Evolutionary conservation across 1,140 invertebrate genomes (phyloP).

Genomic region (Diabrotica undecimpunctata): DNA sequence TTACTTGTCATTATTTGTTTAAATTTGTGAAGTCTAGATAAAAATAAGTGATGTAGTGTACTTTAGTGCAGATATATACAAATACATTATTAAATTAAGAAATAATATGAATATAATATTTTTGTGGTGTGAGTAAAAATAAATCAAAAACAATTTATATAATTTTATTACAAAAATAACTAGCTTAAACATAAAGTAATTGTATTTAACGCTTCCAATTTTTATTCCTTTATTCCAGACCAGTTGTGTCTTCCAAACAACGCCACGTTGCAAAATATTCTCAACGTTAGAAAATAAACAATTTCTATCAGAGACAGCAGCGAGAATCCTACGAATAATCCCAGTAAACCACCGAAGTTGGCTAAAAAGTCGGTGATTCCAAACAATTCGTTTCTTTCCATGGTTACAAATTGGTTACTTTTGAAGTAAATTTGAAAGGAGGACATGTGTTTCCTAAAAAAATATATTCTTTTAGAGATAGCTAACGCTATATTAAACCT

Average conservation of each 20-base stretch:
- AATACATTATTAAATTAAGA: too few relatives aligned
- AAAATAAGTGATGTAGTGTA: too few relatives aligned
- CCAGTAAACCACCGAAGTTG: slow-evolving; percentile 61
- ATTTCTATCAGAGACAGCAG: slow-evolving; percentile 61
- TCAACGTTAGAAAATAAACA: slow-evolving; percentile 58
- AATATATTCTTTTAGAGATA: not conserved
- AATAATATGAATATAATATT: too few relatives aligned
- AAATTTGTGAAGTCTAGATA: too few relatives aligned
- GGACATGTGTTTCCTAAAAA: slow-evolving; percentile 44
- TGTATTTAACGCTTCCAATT: not conserved
- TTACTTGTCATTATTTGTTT: too few relatives aligned
- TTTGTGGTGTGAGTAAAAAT: too few relatives aligned
- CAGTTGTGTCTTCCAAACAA: slow-evolving; percentile 27
- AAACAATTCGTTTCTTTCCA: slow-evolving; percentile 57
- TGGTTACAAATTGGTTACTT: slow-evolving; percentile 60
- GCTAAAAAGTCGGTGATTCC: slow-evolving; percentile 61
- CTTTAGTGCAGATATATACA: too few relatives aligned
- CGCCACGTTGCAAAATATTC: slow-evolving; percentile 46
- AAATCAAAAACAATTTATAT: too few relatives aligned
- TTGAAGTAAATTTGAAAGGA: slow-evolving; percentile 56
- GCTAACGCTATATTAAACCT: not conserved
- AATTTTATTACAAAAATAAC: too few relatives aligned
- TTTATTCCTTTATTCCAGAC: slow-evolving; percentile 20
- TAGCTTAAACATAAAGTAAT: too few relatives aligned
- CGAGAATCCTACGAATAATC: slow-evolving; percentile 64